Evolutionary conservation across 2,888 invertebrate genomes (phyloP).

Genomic region (Nomada flava): DNA sequence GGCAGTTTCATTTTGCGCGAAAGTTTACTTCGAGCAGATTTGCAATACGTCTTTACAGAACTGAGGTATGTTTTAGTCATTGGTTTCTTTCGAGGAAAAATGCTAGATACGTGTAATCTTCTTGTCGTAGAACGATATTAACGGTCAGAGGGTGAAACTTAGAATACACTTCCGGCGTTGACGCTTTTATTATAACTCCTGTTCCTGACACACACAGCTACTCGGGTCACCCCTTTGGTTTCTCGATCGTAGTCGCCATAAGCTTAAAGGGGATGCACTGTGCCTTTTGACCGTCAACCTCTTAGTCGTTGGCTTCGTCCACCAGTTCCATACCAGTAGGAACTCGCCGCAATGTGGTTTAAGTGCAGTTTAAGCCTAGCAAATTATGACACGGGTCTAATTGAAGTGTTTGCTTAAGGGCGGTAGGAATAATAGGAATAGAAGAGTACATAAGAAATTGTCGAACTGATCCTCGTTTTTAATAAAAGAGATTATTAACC

Average conservation of each 20-base stretch:
- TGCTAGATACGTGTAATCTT: neutral
- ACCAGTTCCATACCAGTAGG: slow-evolving; percentile 29
- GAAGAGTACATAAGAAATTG: neutral
- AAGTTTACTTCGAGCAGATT: no score
- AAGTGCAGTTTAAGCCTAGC: no score
- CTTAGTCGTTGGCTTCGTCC: slow-evolving; percentile 59
- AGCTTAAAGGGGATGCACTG: slow-evolving; percentile 68
- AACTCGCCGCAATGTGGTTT: slow-evolving; percentile 9
- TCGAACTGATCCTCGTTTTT: no score
- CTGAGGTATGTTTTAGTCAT: no score
- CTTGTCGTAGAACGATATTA: neutral
- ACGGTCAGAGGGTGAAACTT: neutral
- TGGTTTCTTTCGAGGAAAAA: neutral
- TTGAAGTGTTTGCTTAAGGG: no score
- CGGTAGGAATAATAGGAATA: neutral
- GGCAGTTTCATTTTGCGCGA: no score
- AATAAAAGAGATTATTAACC: no score
- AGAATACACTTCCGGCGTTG: slow-evolving; percentile 51
- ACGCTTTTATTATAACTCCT: slow-evolving; percentile 40
- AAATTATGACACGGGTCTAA: no score
- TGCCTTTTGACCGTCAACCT: slow-evolving; percentile 62
- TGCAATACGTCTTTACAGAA: no score
- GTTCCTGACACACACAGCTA: neutral
- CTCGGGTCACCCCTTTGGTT: neutral
- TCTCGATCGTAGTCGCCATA: slow-evolving; percentile 1